Evolutionary conservation across 2,888 invertebrate genomes (phyloP), one percentile per base, ranked within the genome.

Genomic region (Syrphus vitripennis): DNA sequence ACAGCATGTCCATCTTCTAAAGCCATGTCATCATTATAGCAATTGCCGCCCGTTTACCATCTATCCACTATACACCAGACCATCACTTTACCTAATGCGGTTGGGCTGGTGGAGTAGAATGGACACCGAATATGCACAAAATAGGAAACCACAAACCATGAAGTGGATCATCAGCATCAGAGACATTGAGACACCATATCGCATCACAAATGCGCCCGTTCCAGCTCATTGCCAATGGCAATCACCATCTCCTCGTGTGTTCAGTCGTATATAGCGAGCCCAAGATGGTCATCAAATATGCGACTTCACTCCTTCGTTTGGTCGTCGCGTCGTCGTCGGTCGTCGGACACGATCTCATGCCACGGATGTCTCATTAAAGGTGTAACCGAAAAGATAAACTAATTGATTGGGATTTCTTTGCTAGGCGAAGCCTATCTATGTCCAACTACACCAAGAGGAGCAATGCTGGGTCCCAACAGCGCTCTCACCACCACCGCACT

Each of bases 361-460:
- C 86, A 74, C 82, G 81, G 86, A 82, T 78, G 81, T 86, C 87
- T 86, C 80, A 86, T 84, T 87, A 81, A 86, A 87, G 88, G 88
- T 88, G 88, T 88, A 88, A 86, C 88, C 87, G 87, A 81, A 87
- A 81, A 88, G 88, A 88, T 88, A 88, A 88, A 88, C 88, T 88
- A 88, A 88, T 88, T 88, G 88, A 88, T 87, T 88, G 88, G 82
- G 87, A 83, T 81, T 88, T 87, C 86, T 74, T 82, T 63, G 37
- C 77, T 71, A 82, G 77, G 61, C 65, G 75, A 34, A 45, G 45
- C 40, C 24, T 26, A 48, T 40, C 24, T 26, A 48, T 40, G 55
- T 40, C 24, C n/a, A 26, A n/a, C 24, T 16, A 48, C 26, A 26
- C 29, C n/a, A 3, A 50, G 42, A 12, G n/a, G 31, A 55, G 67